Evolutionary conservation across 2,888 invertebrate species (phyloP).

Genomic region (Ichneumon xanthorius): DNA sequence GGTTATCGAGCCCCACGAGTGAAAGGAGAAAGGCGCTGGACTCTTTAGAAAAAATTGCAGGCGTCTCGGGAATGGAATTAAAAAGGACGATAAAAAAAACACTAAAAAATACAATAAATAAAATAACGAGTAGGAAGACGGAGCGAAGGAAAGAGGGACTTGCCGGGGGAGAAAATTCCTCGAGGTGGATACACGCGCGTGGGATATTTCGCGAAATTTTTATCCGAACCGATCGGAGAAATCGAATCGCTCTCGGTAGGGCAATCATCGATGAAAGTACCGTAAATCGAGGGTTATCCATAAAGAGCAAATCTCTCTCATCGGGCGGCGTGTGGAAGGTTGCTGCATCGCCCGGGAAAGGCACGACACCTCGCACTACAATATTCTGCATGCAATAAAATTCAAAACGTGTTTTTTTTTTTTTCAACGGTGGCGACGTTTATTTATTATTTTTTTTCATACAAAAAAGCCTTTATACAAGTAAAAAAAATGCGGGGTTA

Average conservation of each 20-base stretch:
- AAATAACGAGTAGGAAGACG: conserved; percentile 47
- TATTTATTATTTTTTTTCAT: conserved; percentile 82
- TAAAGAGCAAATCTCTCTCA: conserved; percentile 35
- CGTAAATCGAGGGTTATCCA: conserved; percentile 4
- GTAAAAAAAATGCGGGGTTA: conserved; percentile 84
- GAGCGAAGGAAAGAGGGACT: conserved; percentile 55
- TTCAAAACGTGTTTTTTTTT: conserved; percentile 43
- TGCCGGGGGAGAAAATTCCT: conserved; percentile 5
- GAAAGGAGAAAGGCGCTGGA: conserved; percentile 83
- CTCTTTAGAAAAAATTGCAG: conserved; percentile 71
- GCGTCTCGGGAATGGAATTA: conserved; percentile 57
- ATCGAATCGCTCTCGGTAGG: conserved; percentile 38
- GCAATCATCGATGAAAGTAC: conserved; percentile 15
- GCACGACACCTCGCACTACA: not conserved
- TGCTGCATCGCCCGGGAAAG: not conserved
- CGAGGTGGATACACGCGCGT: conserved; percentile 1
- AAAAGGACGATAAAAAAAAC: conserved; percentile 61
- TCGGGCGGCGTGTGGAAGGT: conserved; percentile 17
- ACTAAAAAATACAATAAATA: conserved; percentile 14
- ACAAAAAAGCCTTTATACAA: conserved; percentile 85
- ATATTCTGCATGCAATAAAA: not conserved
- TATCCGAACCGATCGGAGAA: conserved; percentile 50
- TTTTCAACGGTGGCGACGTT: conserved; percentile 84
- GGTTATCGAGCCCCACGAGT: conserved; percentile 72
- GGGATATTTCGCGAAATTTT: conserved; percentile 8